Base-by-base conservation (phyloP, 1,140 invertebrate species). In the Megalopta genalis region DNA sequence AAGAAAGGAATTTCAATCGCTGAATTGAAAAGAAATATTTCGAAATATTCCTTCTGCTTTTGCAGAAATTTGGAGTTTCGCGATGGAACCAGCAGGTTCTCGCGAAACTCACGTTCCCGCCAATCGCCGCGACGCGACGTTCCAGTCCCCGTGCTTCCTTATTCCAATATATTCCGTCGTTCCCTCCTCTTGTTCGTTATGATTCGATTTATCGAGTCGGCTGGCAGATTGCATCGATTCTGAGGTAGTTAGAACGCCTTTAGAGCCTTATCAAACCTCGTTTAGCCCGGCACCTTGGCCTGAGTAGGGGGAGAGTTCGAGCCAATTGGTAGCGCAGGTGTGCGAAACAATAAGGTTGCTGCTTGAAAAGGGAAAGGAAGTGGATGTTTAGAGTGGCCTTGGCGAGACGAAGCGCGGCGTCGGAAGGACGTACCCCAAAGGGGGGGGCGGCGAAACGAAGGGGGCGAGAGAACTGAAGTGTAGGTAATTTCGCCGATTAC, bases 321-420 rank as follows among this genome's bases (percentile, higher is more conserved):
- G 72, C 64, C 73, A 85, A 85, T 84, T 81, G 83, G 74, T 84
- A 86, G 75, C 70, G 78, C 84, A 86, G 84, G 83, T 86, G 84
- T 69, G 76, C 70, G 75, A 82, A 84, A 86, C 83, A 86, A 85
- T 85, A 81, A 73, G 64, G 75, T 57, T 32, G 59, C 66, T 78
- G 83, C 70, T 84, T 80, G 76, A 77, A 76, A 71, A 76, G 67
- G 59, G 63, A 62, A 52, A 59, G 72, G 62, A 2, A 27, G 62
- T 73, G 39, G 75, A 75, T 70, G 74, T 77, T 77, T 59, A 60
- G 66, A 62, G 69, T 39, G 27, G 60, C 68, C 39, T 4, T 4
- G 32, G 32, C 32, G 32, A 32, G 32, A 32, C 32, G 32, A 32
- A 4, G 32, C 32, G 32, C 32, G 42, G 52, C 37, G 64, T 16